Evolutionary conservation across 35 echinoderm and acorn worm species (phyloP).

Genomic region (Holothuria glaberrima): DNA sequence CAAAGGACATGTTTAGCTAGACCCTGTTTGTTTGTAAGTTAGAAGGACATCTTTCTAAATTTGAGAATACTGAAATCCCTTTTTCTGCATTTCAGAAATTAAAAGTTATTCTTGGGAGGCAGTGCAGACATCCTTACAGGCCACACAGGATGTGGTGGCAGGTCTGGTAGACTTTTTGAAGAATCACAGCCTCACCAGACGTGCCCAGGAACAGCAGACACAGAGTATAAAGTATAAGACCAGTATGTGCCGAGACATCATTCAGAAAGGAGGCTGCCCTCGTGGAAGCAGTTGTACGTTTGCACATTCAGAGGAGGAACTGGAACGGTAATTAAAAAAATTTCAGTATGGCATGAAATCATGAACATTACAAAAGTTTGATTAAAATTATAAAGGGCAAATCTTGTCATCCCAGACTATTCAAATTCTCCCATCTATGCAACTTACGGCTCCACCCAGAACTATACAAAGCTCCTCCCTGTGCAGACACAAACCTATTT

Average conservation of each 20-base stretch:
- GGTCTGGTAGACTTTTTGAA: slow-evolving; percentile 90
- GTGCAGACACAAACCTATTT: too few relatives aligned
- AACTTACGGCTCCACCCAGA: too few relatives aligned
- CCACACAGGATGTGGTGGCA: slow-evolving; percentile 73
- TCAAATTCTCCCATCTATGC: too few relatives aligned
- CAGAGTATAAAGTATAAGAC: slow-evolving; percentile 99
- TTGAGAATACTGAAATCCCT: background rate
- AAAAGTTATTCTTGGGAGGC: slow-evolving; percentile 77
- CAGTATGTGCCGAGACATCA: slow-evolving; percentile 93
- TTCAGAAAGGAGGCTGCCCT: slow-evolving; percentile 91
- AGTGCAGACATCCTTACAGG: slow-evolving; percentile 63
- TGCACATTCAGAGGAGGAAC: slow-evolving; percentile 91
- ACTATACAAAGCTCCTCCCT: too few relatives aligned
- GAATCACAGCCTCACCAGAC: slow-evolving; percentile 83
- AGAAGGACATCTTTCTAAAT: too few relatives aligned
- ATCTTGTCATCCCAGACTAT: too few relatives aligned
- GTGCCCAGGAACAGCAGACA: slow-evolving; percentile 77
- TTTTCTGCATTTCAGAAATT: slow-evolving; percentile 48
- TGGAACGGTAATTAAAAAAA: slow-evolving; percentile 77
- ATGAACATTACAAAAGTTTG: too few relatives aligned
- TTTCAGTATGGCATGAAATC: too few relatives aligned
- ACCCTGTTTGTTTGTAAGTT: too few relatives aligned
- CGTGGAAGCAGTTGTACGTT: slow-evolving; percentile 90
- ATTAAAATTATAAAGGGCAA: too few relatives aligned
- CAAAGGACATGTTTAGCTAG: too few relatives aligned